Evolutionary conservation across 2,797 vertebrate genomes (phyloP).

Genomic region (Sebastes wilsoni): DNA sequence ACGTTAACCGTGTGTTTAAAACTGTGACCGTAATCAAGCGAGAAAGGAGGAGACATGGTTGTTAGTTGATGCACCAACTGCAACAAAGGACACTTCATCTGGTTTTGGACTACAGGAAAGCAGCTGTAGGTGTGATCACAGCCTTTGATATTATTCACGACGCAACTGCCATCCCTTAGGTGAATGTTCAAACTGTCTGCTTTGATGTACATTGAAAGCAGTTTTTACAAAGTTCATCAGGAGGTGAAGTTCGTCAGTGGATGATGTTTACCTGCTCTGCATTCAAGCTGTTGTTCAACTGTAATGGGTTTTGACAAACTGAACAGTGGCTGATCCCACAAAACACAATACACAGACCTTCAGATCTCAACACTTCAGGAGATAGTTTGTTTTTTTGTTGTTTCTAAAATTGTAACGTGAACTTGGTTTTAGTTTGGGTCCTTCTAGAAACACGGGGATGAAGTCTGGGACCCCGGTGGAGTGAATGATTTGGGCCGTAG

Average conservation of each 20-base stretch:
- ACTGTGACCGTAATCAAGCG: too few relatives aligned
- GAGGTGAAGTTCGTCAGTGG: too few relatives aligned
- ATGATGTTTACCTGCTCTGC: too few relatives aligned
- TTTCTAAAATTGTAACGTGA: background rate
- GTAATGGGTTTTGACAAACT: accelerated
- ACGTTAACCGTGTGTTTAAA: too few relatives aligned
- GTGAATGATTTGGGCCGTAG: slow-evolving; percentile 17
- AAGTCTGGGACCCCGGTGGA: background rate
- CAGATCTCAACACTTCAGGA: too few relatives aligned
- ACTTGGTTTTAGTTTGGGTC: background rate
- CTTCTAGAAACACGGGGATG: background rate
- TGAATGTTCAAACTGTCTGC: background rate
- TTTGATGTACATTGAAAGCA: too few relatives aligned
- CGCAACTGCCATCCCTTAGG: background rate
- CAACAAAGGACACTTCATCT: background rate
- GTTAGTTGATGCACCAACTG: background rate
- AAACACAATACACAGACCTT: background rate
- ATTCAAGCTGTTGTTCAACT: too few relatives aligned
- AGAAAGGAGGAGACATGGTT: background rate
- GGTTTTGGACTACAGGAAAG: background rate
- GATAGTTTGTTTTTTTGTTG: too few relatives aligned
- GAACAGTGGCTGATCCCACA: background rate
- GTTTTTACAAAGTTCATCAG: too few relatives aligned
- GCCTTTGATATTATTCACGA: background rate
- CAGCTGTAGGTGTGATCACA: background rate